A percentile compares a stretch with the other conserved stretches of the same genome.
Evolutionary conservation across 1,140 invertebrate genomes (phyloP).

Genomic region (Drosophila carrolli): DNA sequence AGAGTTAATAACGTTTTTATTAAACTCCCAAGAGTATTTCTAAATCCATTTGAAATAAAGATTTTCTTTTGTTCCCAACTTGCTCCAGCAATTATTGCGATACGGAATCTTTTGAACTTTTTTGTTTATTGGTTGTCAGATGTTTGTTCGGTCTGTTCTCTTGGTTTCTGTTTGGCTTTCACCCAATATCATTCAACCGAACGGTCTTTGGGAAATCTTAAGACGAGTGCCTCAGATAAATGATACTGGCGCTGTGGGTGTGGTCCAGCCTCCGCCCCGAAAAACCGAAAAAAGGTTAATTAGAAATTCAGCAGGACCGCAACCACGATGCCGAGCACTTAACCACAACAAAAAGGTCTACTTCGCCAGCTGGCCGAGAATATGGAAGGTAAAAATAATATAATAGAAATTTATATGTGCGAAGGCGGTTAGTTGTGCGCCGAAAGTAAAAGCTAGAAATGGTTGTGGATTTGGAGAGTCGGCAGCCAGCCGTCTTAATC

Average conservation of each 20-base stretch:
- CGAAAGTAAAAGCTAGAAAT: background rate
- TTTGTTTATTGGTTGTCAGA: slow-evolving; percentile 23
- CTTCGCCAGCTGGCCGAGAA: slow-evolving; percentile 5
- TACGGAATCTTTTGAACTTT: slow-evolving; percentile 45
- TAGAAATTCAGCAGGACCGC: slow-evolving; percentile 63
- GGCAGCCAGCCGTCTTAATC: slow-evolving; percentile 52
- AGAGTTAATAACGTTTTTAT: too few relatives aligned
- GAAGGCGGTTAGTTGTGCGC: slow-evolving; percentile 2
- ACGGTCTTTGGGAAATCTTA: slow-evolving; percentile 4
- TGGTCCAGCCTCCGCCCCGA: slow-evolving; percentile 1
- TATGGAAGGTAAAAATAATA: slow-evolving; percentile 43
- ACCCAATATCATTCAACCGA: slow-evolving; percentile 28
- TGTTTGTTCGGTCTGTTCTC: slow-evolving; percentile 39
- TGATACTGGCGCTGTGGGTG: slow-evolving; percentile 14
- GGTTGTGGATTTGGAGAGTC: slow-evolving; percentile 4
- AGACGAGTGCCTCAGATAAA: slow-evolving; percentile 18
- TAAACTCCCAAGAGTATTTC: background rate
- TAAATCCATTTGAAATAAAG: background rate
- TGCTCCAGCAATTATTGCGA: slow-evolving; percentile 30
- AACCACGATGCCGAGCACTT: slow-evolving; percentile 44
- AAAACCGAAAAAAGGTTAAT: slow-evolving; percentile 59
- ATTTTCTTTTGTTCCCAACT: slow-evolving; percentile 22
- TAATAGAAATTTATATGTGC: slow-evolving; percentile 32
- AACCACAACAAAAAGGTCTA: slow-evolving; percentile 55
- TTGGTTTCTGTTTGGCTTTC: slow-evolving; percentile 36